These are phyloP conservation scores for Lytechinus variegatus DNA, from an alignment of 35 echinoderm and acorn worm genomes.

Conservation along the genomic window DNA sequence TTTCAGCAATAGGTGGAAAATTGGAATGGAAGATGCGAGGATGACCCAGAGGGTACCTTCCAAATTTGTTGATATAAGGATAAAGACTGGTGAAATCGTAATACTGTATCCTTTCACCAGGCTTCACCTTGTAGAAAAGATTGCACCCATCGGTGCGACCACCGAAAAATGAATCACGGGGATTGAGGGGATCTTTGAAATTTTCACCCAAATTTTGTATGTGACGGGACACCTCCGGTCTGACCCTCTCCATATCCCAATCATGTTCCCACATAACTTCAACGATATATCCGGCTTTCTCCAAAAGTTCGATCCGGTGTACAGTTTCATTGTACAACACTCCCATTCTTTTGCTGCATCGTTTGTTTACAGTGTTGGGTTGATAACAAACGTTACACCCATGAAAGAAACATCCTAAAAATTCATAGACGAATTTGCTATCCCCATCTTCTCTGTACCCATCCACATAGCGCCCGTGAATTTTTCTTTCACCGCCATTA, in stretches of 20 bases:
- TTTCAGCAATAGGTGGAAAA: background rate
- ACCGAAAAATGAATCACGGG: no score
- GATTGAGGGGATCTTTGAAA: background rate
- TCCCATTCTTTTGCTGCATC: background rate
- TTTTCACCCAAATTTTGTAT: background rate
- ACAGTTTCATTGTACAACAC: background rate
- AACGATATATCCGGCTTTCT: background rate
- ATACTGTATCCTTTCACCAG: no score
- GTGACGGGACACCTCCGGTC: background rate
- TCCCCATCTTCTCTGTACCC: background rate
- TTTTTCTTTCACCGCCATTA: background rate
- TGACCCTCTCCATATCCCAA: background rate
- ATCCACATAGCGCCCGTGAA: background rate
- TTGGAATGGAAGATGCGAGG: background rate
- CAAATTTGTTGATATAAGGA: no score
- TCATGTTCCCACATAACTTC: background rate
- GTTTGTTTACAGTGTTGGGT: background rate
- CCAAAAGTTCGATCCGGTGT: background rate
- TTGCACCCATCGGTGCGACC: no score
- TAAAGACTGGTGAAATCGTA: no score
- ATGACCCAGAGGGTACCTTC: background rate
- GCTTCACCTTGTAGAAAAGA: no score
- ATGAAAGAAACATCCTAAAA: conserved; percentile 17
- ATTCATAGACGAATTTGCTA: conserved; percentile 2
- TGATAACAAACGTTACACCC: background rate